Conservation (phyloP, 2,113 vertebrate genomes). For the Emydura subglobosa region DNA sequence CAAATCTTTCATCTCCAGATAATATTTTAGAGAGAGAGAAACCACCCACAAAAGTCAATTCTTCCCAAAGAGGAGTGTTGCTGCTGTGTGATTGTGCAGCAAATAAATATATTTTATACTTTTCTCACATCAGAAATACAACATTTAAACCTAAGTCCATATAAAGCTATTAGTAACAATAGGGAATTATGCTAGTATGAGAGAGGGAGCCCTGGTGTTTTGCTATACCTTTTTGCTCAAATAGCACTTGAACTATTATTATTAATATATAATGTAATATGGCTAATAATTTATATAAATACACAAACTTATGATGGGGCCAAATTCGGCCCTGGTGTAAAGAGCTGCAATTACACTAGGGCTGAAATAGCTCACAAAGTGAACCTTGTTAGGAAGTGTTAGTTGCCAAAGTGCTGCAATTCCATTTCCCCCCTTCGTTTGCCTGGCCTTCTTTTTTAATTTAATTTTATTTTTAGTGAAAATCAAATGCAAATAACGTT, state of each 20-base stretch:
- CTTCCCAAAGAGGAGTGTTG: not conserved
- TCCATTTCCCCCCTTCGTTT: not conserved
- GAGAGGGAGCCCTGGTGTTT: not conserved
- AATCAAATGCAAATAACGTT: constrained; percentile 31
- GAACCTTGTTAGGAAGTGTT: not conserved
- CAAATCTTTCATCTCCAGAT: not conserved
- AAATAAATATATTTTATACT: constrained; percentile 5
- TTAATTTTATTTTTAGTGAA: not conserved
- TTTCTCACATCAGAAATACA: not conserved
- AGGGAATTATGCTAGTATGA: not conserved
- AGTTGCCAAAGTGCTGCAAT: not conserved
- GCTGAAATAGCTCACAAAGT: not conserved
- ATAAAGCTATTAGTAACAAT: not conserved
- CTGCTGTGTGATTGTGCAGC: not conserved
- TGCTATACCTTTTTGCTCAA: not conserved
- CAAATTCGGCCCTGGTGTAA: not conserved
- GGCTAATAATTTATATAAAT: not conserved
- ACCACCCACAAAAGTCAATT: not conserved
- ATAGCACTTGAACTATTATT: not conserved
- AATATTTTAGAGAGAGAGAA: constrained; percentile 23
- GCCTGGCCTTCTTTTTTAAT: not conserved
- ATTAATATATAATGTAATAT: not conserved
- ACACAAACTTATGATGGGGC: not conserved
- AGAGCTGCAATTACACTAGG: not conserved
- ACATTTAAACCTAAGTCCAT: not conserved